phyloP scores from a whole-genome alignment of 92 coral and sea anemone species.

The Desmophyllum pertusum region DNA sequence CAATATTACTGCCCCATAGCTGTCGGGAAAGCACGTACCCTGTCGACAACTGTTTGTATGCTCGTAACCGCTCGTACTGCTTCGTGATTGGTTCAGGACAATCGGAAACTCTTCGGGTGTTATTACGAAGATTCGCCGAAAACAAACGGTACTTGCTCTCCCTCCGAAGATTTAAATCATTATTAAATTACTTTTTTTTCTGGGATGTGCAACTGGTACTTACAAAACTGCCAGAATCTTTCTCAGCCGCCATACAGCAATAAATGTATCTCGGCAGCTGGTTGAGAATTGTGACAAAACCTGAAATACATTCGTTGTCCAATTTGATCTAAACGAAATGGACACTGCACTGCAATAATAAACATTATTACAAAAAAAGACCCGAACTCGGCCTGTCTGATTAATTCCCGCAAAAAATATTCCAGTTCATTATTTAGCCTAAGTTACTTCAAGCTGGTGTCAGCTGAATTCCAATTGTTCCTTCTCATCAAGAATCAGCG shows the following conservation, averaged over 20 bases:
- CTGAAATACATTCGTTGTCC: background rate
- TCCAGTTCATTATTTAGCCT: constrained; percentile 1
- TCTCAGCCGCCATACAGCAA: background rate
- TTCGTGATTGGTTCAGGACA: background rate
- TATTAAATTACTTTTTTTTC: background rate
- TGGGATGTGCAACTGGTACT: background rate
- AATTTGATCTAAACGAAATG: background rate
- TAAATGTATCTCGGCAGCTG: background rate
- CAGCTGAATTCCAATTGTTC: constrained; percentile 5
- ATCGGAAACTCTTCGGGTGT: background rate
- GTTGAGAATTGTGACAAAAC: background rate
- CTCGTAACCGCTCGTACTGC: background rate
- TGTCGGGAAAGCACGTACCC: background rate
- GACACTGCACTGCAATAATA: background rate
- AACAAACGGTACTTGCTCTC: background rate
- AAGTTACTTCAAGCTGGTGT: background rate
- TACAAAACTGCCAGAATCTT: background rate
- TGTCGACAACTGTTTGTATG: background rate
- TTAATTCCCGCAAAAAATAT: constrained; percentile 31
- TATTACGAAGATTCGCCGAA: background rate
- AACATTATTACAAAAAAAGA: constrained; percentile 18
- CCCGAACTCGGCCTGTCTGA: background rate
- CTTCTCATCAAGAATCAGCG: background rate
- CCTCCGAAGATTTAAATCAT: background rate
- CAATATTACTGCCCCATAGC: too few species aligned